These are phyloP conservation scores for Meteorus sp. DNA, from an alignment of 1,140 invertebrate genomes.

Conservation along the genomic window DNA sequence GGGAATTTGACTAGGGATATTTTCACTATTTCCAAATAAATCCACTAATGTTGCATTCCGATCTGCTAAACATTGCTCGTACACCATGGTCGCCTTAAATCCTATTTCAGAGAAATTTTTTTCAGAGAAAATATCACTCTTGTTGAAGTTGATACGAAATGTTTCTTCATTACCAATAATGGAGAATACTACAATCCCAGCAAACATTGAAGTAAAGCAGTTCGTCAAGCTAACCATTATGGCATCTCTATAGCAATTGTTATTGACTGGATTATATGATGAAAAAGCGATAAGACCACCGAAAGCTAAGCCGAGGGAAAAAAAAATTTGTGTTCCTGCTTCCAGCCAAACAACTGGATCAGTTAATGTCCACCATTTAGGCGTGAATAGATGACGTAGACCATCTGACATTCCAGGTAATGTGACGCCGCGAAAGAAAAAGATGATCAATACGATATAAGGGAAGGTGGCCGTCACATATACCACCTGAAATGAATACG, in stretches of 20 bases:
- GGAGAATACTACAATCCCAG: slow-evolving; percentile 96
- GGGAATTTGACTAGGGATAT: slow-evolving; percentile 59
- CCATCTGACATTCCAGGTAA: slow-evolving; percentile 89
- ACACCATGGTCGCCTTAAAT: slow-evolving; percentile 87
- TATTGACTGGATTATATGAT: slow-evolving; percentile 94
- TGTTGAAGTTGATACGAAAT: background rate
- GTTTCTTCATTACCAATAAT: slow-evolving; percentile 74
- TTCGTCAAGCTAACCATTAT: slow-evolving; percentile 93
- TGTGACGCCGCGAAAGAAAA: slow-evolving; percentile 92
- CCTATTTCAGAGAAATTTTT: slow-evolving; percentile 45
- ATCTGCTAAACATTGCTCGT: slow-evolving; percentile 72
- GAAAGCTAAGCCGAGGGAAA: slow-evolving; percentile 92
- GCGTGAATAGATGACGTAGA: slow-evolving; percentile 86
- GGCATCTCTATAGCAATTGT: slow-evolving; percentile 94
- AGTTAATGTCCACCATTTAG: slow-evolving; percentile 70
- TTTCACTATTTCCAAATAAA: slow-evolving; percentile 58
- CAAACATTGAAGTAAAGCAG: slow-evolving; percentile 95
- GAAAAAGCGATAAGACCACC: slow-evolving; percentile 93
- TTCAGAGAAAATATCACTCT: background rate
- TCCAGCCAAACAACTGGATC: slow-evolving; percentile 94
- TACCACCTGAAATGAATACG: slow-evolving; percentile 67
- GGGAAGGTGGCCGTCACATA: slow-evolving; percentile 96
- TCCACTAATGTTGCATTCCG: slow-evolving; percentile 65
- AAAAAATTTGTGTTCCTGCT: slow-evolving; percentile 97
- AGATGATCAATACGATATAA: slow-evolving; percentile 92